phyloP scores from a whole-genome alignment of 2,113 vertebrate genomes.

The Hiodon tergisus region DNA sequence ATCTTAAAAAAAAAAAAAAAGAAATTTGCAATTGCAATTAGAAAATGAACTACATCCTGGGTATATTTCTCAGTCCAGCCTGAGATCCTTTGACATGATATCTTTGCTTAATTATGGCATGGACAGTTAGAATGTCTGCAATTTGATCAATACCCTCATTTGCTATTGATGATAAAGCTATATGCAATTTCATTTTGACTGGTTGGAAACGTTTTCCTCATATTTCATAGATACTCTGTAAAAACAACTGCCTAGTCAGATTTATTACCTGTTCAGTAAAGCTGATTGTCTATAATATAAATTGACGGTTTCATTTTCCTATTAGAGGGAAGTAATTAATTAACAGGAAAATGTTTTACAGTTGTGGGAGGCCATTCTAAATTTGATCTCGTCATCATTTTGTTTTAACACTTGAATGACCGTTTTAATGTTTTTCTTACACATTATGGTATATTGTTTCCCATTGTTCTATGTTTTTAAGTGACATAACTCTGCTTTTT shows the following conservation, averaged over 20 bases:
- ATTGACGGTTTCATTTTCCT: conserved; percentile 19
- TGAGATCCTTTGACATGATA: background rate
- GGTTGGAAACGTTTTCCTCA: background rate
- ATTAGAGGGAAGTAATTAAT: conserved; percentile 8
- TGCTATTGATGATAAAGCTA: background rate
- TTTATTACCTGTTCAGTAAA: conserved; percentile 16
- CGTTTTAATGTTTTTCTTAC: no score
- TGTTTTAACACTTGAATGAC: background rate
- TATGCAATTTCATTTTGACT: background rate
- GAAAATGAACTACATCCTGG: no score
- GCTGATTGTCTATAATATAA: conserved; percentile 7
- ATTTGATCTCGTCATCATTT: background rate
- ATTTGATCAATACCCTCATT: background rate
- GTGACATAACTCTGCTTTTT: no score
- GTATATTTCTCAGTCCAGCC: background rate
- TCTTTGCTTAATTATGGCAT: background rate
- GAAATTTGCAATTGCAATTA: background rate
- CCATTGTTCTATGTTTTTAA: no score
- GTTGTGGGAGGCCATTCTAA: background rate
- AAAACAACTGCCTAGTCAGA: background rate
- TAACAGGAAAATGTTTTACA: background rate
- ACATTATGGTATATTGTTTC: no score
- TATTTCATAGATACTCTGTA: background rate
- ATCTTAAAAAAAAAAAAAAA: background rate
- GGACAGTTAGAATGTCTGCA: background rate